Percentiles rank a stretch among this genome's conserved stretches.
phyloP scores from a whole-genome alignment of 2,888 invertebrate species.

The Loripinus fragilis region DNA sequence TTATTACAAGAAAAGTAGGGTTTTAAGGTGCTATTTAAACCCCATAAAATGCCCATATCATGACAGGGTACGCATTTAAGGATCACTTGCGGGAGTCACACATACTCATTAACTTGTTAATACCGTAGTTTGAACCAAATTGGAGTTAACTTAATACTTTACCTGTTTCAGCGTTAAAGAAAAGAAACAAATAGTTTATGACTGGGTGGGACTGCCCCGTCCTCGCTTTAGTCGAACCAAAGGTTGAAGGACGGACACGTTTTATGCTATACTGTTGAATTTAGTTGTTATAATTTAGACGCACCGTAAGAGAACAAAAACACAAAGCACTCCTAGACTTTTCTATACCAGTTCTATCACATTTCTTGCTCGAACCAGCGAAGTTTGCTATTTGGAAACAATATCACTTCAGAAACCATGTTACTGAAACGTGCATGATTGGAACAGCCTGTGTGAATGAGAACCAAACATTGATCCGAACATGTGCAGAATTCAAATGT shows the following conservation, averaged over 20 bases:
- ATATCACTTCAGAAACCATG: too few relatives aligned
- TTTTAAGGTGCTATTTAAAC: slow-evolving; percentile 45
- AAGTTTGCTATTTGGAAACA: too few relatives aligned
- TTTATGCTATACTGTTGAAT: slow-evolving; percentile 44
- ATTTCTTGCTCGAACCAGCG: too few relatives aligned
- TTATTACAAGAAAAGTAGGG: slow-evolving; percentile 43
- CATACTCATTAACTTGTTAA: slow-evolving; percentile 57
- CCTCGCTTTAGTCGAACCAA: slow-evolving; percentile 23
- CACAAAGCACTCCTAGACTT: too few relatives aligned
- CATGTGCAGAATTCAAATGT: too few relatives aligned
- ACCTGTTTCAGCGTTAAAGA: slow-evolving; percentile 34
- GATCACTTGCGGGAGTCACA: slow-evolving; percentile 49
- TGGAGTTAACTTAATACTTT: slow-evolving; percentile 47
- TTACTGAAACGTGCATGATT: too few relatives aligned
- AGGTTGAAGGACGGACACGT: slow-evolving; percentile 37
- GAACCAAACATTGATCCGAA: too few relatives aligned
- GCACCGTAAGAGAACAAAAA: too few relatives aligned
- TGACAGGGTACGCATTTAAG: slow-evolving; percentile 38
- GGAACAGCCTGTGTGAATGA: too few relatives aligned
- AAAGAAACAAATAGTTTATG: slow-evolving; percentile 40
- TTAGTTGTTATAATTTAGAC: slow-evolving; percentile 47
- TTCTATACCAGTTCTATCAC: too few relatives aligned
- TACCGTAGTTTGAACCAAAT: slow-evolving; percentile 48
- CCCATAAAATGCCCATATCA: slow-evolving; percentile 33
- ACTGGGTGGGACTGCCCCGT: slow-evolving; percentile 43